Conservation (phyloP, 2,113 vertebrate species). For the Nanorana parkeri region DNA sequence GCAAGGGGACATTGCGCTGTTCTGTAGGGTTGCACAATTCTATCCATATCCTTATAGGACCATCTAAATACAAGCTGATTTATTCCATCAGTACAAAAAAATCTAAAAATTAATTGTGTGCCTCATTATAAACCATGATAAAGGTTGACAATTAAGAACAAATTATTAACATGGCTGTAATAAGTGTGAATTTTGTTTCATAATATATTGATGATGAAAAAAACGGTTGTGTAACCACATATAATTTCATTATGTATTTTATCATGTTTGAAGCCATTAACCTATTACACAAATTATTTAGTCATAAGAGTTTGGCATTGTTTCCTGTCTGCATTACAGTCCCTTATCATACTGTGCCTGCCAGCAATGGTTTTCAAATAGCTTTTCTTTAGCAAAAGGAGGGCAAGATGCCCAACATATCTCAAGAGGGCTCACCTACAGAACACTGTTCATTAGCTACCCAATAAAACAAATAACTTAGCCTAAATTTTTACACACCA, state of each 20-base stretch:
- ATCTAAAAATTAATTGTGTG: too few relatives aligned
- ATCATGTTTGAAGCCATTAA: slow-evolving; percentile 27
- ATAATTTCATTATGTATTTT: slow-evolving; percentile 15
- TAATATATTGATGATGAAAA: neutral
- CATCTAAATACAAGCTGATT: too few relatives aligned
- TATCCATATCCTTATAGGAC: too few relatives aligned
- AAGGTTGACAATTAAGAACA: too few relatives aligned
- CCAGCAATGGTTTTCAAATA: neutral
- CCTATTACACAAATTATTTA: slow-evolving; percentile 48
- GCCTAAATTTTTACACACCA: neutral
- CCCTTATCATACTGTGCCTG: slow-evolving; percentile 4
- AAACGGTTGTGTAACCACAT: neutral
- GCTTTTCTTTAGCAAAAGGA: slow-evolving; percentile 28
- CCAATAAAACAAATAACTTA: fast-evolving
- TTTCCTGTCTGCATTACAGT: fast-evolving
- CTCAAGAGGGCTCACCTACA: slow-evolving; percentile 55
- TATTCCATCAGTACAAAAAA: too few relatives aligned
- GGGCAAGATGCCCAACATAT: slow-evolving; percentile 48
- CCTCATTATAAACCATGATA: too few relatives aligned
- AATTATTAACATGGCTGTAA: neutral
- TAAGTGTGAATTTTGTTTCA: neutral
- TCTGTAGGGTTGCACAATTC: too few relatives aligned
- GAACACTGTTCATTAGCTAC: slow-evolving; percentile 56
- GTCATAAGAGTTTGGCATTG: neutral
- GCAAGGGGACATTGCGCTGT: too few relatives aligned